Evolutionary conservation across 1,140 invertebrate species (phyloP).

Genomic region (Plutomurus gul): DNA sequence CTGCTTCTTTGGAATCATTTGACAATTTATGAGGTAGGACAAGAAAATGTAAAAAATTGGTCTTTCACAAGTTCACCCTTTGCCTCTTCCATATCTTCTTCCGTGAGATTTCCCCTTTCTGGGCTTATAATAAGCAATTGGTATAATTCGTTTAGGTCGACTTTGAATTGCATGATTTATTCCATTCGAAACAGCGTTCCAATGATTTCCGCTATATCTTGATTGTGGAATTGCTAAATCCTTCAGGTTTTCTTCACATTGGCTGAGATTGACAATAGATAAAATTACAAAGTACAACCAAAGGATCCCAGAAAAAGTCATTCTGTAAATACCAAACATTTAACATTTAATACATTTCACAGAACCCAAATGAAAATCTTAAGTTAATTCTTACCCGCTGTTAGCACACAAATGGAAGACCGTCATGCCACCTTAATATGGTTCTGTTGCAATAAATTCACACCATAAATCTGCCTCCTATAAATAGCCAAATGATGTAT

Average conservation of each 20-base stretch:
- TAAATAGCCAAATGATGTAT: too few species aligned
- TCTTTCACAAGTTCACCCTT: background rate
- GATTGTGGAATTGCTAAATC: background rate
- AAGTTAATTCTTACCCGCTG: too few species aligned
- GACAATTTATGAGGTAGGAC: too few species aligned
- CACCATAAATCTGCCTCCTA: background rate
- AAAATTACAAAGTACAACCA: background rate
- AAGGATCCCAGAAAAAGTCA: background rate
- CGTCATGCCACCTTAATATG: too few species aligned
- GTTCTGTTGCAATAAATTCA: background rate
- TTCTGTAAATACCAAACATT: background rate
- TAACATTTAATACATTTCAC: background rate
- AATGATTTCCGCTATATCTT: background rate
- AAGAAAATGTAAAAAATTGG: too few species aligned
- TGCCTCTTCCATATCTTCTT: background rate
- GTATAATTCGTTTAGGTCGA: background rate
- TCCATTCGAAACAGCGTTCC: background rate
- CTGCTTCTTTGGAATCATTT: too few species aligned
- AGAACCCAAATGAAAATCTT: too few species aligned
- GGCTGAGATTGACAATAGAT: background rate
- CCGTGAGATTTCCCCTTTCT: background rate
- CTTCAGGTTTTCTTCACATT: background rate
- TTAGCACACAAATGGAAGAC: too few species aligned
- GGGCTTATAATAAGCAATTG: background rate
- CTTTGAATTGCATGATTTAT: background rate